Evolutionary conservation across 2,113 vertebrate genomes (phyloP), one percentile per base, ranked within the genome.

Genomic region (Chlamydotis undulata): DNA sequence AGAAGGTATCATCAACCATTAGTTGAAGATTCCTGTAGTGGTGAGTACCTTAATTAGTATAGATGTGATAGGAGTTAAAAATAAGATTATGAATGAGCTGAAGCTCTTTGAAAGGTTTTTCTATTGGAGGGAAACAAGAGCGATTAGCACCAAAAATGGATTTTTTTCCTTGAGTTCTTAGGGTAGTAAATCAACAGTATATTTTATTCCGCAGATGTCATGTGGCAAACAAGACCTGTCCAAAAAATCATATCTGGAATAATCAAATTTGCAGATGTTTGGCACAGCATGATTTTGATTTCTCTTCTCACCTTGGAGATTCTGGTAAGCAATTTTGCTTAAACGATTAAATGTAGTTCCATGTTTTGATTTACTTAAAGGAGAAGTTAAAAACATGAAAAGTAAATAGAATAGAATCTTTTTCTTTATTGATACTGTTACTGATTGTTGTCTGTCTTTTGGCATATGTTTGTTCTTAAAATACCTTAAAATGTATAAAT

Each of bases 181-280:
- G 6, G 6, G 17, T 76, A 73, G 47, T 91, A 94, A 90, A 91
- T 70, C 49, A 79, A 41, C 11, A 7, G 2, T 53, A 5, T 92
- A 15, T 96, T 73, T 97, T 37, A 89, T 80, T 94, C 68, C 83
- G 31, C 94, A 99, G 99, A 83, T 99, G 99, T 97, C 98, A 98
- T 14, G 87, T 97, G 89, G 97, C 98, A 91, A 99, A 99, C 96
- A 98, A 98, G 97, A 99, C 99, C 7, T 99, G 99, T 96, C 98
- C 98, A 12, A 97, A 97, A 94, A 98, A 98, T 94, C 98, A 99
- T 70, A 93, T 98, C 68, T 99, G 99, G 99, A 99, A 98, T 96
- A 97, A 97, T 94, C 98, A 97, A 60, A 94, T 99, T 79, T 99
- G 99, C 97, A 98, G 96, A 94, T 99, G 99, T 96, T 97, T 99